A percentile compares a stretch with the other conserved stretches of the same genome.
These are phyloP conservation scores for human (Homo sapiens) DNA, from an alignment of 2,113 vertebrate species.

Conservation along the genomic window GRCh38 chr4:69413501-69414000, in stretches of 20 bases:
- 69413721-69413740: no score
- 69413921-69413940: not conserved
- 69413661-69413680: no score
- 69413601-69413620: no score
- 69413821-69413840: not conserved
- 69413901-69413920: not conserved
- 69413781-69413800: not conserved
- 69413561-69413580: not conserved
- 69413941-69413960: not conserved
- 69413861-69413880: no score
- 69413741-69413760: no score
- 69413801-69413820: not conserved
- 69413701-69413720: no score
- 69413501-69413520: not conserved
- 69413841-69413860: not conserved
- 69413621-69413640: not conserved
- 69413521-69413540: not conserved
- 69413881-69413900: not conserved
- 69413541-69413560: not conserved
- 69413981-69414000: not conserved
- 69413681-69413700: no score
- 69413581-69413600: not conserved
- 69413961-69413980: not conserved
- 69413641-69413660: not conserved
- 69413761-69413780: no score